phyloP scores from a whole-genome alignment of 2,888 invertebrate genomes.

The Didymodactylos carnosus region DNA sequence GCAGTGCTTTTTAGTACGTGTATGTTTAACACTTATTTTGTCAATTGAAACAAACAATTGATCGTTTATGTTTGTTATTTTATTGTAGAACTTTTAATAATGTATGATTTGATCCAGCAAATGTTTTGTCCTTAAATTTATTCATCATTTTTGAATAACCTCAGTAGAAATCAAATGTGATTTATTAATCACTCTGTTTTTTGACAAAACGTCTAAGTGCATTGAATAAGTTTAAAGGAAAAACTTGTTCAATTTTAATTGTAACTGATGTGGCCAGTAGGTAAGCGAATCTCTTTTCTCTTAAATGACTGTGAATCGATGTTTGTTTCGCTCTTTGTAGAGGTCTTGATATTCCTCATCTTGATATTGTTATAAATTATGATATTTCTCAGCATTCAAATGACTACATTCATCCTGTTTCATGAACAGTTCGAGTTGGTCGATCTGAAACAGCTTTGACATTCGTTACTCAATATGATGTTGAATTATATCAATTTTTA shows the following conservation, averaged over 20 bases:
- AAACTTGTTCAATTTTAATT: slow-evolving; percentile 73
- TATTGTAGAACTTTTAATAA: no score
- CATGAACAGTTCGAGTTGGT: slow-evolving; percentile 78
- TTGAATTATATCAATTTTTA: slow-evolving; percentile 63
- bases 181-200: slow-evolving; percentile 15
- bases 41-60: no score
- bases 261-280: slow-evolving; percentile 96
- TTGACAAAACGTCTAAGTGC: slow-evolving; percentile 73
- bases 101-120: no score
- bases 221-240: slow-evolving; percentile 82
- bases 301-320: no score
- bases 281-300: slow-evolving; percentile 37
- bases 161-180: neutral
- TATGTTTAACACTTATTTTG: no score
- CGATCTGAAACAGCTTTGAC: slow-evolving; percentile 79
- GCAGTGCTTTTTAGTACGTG: no score
- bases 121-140: no score
- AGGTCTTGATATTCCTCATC: slow-evolving; percentile 92
- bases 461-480: slow-evolving; percentile 92
- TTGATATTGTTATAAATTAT: slow-evolving; percentile 87
- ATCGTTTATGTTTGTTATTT: no score
- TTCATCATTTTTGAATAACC: no score
- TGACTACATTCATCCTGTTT: slow-evolving; percentile 93
- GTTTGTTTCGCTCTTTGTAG: slow-evolving; percentile 37
- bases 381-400: slow-evolving; percentile 96